Percentiles rank a stretch among this genome's conserved stretches.
phyloP scores from a whole-genome alignment of 2,113 vertebrate species.

The Cranoglanis bouderius region DNA sequence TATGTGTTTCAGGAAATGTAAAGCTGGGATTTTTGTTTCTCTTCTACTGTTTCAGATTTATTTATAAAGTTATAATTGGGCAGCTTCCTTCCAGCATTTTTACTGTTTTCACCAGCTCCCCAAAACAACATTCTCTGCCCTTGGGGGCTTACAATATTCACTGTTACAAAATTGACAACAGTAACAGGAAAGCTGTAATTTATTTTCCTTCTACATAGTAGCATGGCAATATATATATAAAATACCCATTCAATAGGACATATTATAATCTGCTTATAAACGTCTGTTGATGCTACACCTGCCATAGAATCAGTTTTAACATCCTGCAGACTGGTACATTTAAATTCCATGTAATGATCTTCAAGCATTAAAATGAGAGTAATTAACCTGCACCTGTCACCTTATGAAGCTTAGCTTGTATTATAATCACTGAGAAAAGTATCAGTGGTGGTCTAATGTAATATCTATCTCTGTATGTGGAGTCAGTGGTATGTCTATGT shows the following conservation, averaged over 20 bases:
- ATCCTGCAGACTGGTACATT: not conserved
- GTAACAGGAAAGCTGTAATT: not conserved
- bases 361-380: not conserved
- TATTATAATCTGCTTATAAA: not conserved
- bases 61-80: not conserved
- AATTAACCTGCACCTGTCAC: not conserved
- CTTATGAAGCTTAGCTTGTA: not conserved
- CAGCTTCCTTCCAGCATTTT: not conserved
- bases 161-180: slow-evolving; percentile 8
- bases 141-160: slow-evolving; percentile 28
- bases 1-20: not conserved
- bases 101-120: not conserved
- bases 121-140: slow-evolving; percentile 10
- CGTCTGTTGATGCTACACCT: not conserved
- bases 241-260: not conserved
- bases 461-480: not conserved
- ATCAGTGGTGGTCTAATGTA: not conserved
- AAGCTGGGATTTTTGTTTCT: not conserved
- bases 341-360: not conserved
- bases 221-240: not conserved
- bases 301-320: not conserved
- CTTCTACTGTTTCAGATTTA: not conserved
- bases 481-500: not conserved
- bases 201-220: not conserved
- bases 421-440: not conserved